Evolutionary conservation across 2,797 vertebrate species (phyloP).

Genomic region (Urophycis tenuis): DNA sequence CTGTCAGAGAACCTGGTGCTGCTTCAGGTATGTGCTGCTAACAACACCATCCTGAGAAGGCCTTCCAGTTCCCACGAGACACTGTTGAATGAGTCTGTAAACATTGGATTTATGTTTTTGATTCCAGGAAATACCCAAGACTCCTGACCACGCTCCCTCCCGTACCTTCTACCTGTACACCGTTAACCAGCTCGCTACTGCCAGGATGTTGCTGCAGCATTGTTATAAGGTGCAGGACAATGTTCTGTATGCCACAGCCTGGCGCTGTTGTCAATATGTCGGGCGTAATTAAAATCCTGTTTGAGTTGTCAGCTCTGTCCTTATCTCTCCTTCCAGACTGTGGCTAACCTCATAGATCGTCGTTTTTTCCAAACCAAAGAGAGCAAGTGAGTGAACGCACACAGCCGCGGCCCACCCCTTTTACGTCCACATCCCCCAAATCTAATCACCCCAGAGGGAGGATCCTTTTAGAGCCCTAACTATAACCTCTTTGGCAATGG

Average conservation of each 20-base stretch:
- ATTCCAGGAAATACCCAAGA: constrained; percentile 89
- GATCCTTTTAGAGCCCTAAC: not conserved
- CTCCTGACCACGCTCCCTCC: constrained; percentile 88
- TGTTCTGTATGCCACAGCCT: not conserved
- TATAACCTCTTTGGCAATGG: not conserved
- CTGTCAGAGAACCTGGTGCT: constrained; percentile 85
- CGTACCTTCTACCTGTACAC: constrained; percentile 94
- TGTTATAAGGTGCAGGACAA: constrained; percentile 81
- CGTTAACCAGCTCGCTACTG: constrained; percentile 77
- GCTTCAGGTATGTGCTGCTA: constrained; percentile 74
- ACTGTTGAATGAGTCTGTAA: not conserved
- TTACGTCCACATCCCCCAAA: not conserved
- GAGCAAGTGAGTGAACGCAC: constrained; percentile 79
- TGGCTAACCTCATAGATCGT: constrained; percentile 86
- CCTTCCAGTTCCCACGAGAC: not conserved
- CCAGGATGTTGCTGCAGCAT: constrained; percentile 82
- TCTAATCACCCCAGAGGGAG: not conserved
- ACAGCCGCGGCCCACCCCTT: not conserved
- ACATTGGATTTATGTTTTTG: not conserved
- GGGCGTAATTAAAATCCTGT: not conserved
- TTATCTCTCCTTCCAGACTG: constrained; percentile 66
- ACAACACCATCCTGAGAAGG: not conserved
- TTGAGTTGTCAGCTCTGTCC: constrained; percentile 2
- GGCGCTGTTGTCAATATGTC: too few species aligned
- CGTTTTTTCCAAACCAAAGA: constrained; percentile 86